A percentile compares a stretch with the other conserved stretches of the same genome.
Evolutionary conservation across 92 coral and sea anemone genomes (phyloP).

Genomic region (Zoanthus solanderi): DNA sequence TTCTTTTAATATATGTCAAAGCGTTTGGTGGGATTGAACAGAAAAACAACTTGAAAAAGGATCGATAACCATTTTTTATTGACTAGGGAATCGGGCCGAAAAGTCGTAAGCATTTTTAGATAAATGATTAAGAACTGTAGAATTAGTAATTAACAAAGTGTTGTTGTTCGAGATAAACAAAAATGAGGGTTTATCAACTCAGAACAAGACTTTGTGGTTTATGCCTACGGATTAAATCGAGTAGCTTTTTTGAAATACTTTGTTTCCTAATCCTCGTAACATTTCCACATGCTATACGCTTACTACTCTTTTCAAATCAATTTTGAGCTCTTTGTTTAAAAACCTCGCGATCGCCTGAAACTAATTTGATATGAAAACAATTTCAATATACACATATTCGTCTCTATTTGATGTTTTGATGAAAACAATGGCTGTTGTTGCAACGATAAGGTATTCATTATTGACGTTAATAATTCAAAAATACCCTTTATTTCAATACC

Average conservation of each 20-base stretch:
- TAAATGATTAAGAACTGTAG: background rate
- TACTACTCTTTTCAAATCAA: background rate
- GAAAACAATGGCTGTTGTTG: constrained; percentile 37
- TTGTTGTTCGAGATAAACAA: background rate
- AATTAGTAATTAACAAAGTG: background rate
- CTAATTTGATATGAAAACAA: constrained; percentile 44
- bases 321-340: background rate
- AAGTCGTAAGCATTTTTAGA: background rate
- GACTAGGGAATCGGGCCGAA: background rate
- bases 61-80: background rate
- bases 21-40: background rate
- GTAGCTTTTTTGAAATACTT: background rate
- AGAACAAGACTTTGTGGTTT: background rate
- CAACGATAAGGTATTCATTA: background rate
- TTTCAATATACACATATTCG: constrained; percentile 33
- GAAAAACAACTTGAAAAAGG: background rate
- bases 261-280: background rate
- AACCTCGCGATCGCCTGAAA: background rate
- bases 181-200: background rate
- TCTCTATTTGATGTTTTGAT: constrained; percentile 6
- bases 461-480: background rate
- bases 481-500: background rate
- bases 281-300: background rate
- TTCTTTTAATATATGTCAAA: background rate
- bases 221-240: background rate